phyloP scores from a whole-genome alignment of 2,888 invertebrate species.

The Trypoxylon attenuatum region DNA sequence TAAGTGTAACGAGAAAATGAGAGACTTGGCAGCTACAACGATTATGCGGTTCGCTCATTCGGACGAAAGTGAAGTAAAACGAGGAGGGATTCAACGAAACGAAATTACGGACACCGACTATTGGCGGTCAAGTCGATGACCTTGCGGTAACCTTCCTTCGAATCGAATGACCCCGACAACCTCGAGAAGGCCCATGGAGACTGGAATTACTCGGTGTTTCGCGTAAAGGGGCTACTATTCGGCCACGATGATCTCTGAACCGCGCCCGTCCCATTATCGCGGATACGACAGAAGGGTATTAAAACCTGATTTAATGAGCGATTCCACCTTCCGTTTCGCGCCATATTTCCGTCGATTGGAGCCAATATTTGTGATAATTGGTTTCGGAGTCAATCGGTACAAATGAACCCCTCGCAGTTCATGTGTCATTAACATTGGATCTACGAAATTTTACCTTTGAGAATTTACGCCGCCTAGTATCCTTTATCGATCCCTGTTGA shows the following conservation, averaged over 20 bases:
- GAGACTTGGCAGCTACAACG: no score
- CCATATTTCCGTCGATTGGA: constrained; percentile 54
- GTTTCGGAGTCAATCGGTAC: constrained; percentile 27
- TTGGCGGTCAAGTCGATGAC: constrained; percentile 37
- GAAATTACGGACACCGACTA: no score
- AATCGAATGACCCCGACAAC: constrained; percentile 41
- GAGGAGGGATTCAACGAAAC: no score
- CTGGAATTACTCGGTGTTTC: constrained; percentile 32
- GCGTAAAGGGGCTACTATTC: constrained; percentile 2
- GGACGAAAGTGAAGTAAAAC: constrained; percentile 38
- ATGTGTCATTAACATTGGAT: constrained; percentile 10
- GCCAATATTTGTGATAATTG: constrained; percentile 57
- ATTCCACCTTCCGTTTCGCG: constrained; percentile 55
- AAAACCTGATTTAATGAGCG: constrained; percentile 56
- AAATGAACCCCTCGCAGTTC: no score
- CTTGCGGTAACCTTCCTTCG: constrained; percentile 55
- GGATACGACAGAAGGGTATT: constrained; percentile 27
- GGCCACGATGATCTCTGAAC: no score
- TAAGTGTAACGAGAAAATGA: no score
- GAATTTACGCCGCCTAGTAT: constrained; percentile 4
- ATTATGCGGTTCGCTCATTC: no score
- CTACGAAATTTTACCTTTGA: constrained; percentile 21
- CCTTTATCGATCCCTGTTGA: constrained; percentile 1
- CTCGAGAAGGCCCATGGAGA: constrained; percentile 19
- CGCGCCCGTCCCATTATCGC: constrained; percentile 26